Percentiles rank a stretch among this genome's conserved stretches.
Conservation (phyloP, 1,140 invertebrate genomes). For the Caenorhabditis inopinata region DNA sequence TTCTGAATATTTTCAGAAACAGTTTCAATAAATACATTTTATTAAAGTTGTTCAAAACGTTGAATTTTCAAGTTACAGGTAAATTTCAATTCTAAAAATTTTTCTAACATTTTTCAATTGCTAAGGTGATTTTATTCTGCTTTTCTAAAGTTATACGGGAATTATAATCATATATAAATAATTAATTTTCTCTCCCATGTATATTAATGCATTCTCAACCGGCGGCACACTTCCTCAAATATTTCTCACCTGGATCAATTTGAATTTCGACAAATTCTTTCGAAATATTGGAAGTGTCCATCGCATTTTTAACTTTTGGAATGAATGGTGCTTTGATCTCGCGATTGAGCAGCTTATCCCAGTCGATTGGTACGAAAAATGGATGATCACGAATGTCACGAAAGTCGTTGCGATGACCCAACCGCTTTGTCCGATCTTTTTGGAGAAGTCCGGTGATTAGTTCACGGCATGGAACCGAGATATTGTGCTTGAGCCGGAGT, state of each 20-base stretch:
- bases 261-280: conserved; percentile 57
- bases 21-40: too few relatives aligned
- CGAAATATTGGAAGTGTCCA: conserved; percentile 53
- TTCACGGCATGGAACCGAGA: conserved; percentile 52
- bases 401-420: conserved; percentile 57
- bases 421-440: conserved; percentile 56
- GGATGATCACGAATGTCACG: conserved; percentile 95
- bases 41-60: too few relatives aligned
- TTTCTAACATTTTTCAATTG: too few relatives aligned
- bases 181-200: too few relatives aligned
- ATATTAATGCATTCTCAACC: too few relatives aligned
- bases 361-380: conserved; percentile 76
- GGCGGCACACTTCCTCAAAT: too few relatives aligned
- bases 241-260: conserved; percentile 50
- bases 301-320: conserved; percentile 55
- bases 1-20: too few relatives aligned
- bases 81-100: too few relatives aligned
- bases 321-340: conserved; percentile 91
- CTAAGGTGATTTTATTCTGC: too few relatives aligned
- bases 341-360: conserved; percentile 89
- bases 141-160: too few relatives aligned
- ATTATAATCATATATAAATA: too few relatives aligned
- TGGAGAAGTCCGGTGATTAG: conserved; percentile 56
- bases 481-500: conserved; percentile 49
- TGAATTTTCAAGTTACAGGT: too few relatives aligned